phyloP scores from a whole-genome alignment of 2,113 vertebrate genomes.

The Eptesicus fuscus region DNA sequence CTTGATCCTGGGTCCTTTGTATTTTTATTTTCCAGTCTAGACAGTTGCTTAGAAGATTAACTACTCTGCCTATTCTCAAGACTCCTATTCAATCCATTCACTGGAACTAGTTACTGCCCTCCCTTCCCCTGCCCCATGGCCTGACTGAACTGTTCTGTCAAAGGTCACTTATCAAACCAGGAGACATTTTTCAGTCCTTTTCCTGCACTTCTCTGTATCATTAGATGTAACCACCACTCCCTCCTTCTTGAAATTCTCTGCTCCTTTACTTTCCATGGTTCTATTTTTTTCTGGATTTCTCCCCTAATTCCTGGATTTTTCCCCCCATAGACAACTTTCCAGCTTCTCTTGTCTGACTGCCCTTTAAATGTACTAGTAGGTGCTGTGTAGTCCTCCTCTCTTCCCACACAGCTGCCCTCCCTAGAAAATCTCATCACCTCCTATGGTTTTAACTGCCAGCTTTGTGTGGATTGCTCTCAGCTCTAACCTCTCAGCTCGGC shows the following conservation, averaged over 20 bases:
- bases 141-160: not conserved
- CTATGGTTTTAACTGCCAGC: not conserved
- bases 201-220: not conserved
- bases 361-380: not conserved
- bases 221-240: not conserved
- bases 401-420: not conserved
- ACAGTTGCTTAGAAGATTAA: not conserved
- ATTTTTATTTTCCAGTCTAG: not conserved
- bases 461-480: not conserved
- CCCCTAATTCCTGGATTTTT: not conserved
- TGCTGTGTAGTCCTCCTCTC: not conserved
- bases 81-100: not conserved
- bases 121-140: too few species aligned
- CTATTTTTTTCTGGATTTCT: not conserved
- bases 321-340: not conserved
- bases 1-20: not conserved
- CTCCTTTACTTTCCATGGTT: not conserved
- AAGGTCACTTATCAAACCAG: not conserved
- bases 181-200: not conserved
- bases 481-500: not conserved
- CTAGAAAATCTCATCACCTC: not conserved
- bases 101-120: not conserved
- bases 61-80: not conserved
- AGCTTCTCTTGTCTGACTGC: not conserved
- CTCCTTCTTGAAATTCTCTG: not conserved